phyloP scores from a whole-genome alignment of 2,888 invertebrate species.

The Drosophila buzzatii region DNA sequence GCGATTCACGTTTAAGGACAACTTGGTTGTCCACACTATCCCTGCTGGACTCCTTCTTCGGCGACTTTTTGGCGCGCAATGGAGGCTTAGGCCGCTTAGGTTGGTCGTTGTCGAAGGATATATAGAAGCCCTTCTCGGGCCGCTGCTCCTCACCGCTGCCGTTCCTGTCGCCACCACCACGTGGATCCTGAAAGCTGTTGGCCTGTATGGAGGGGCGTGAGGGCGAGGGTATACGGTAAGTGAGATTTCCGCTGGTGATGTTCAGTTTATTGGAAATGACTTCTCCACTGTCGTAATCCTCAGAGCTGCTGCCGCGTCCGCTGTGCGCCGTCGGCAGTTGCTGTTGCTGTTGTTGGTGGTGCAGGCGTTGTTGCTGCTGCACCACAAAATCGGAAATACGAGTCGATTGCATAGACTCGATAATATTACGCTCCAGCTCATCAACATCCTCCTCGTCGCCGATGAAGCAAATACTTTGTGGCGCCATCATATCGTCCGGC shows the following conservation, averaged over 20 bases:
- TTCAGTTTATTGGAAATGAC: conserved; percentile 87
- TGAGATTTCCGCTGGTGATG: conserved; percentile 94
- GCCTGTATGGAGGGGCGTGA: conserved; percentile 90
- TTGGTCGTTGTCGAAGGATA: conserved; percentile 95
- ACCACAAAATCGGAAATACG: conserved; percentile 74
- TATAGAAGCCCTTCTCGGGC: conserved; percentile 95
- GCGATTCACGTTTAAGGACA: conserved; percentile 78
- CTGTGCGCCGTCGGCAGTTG: conserved; percentile 70
- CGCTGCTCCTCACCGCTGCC: conserved; percentile 85
- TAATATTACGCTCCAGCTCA: conserved; percentile 84
- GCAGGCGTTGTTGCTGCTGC: conserved; percentile 62
- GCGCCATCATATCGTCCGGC: conserved; percentile 95
- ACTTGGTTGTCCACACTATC: conserved; percentile 81
- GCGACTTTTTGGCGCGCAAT: conserved; percentile 91
- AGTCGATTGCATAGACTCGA: conserved; percentile 82
- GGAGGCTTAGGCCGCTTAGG: conserved; percentile 96
- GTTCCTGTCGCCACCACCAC: conserved; percentile 41
- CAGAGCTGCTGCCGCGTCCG: conserved; percentile 88
- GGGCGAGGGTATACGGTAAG: conserved; percentile 95
- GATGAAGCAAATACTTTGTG: conserved; percentile 96
- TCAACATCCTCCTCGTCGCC: conserved; percentile 88
- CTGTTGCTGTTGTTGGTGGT: conserved; percentile 60
- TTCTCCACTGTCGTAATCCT: conserved; percentile 73
- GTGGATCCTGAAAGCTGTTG: conserved; percentile 89
- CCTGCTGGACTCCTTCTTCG: conserved; percentile 89